phyloP scores from a whole-genome alignment of 2,113 vertebrate species.

The Haemorhous mexicanus region DNA sequence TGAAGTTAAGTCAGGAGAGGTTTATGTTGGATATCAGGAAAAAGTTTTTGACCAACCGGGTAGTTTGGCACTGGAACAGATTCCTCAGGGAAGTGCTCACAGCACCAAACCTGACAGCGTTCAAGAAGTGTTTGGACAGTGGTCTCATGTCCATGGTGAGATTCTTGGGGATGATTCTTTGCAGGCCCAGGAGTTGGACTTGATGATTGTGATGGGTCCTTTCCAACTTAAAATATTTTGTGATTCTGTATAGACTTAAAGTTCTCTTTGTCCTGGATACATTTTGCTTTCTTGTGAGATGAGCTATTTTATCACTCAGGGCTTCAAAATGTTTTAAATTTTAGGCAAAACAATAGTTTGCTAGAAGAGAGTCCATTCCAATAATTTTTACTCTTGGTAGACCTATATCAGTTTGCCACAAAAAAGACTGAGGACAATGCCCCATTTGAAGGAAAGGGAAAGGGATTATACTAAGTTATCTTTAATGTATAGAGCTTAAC shows the following conservation, averaged over 20 bases:
- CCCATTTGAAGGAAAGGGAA: not conserved
- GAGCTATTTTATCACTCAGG: not conserved
- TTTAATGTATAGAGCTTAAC: not conserved
- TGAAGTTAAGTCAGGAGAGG: not conserved
- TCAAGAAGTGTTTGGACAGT: not conserved
- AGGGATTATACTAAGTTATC: not conserved
- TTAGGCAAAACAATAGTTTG: not conserved
- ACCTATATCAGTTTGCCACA: not conserved
- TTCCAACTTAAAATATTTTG: not conserved
- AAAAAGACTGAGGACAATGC: not conserved
- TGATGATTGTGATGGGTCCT: accelerated
- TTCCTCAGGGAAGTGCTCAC: not conserved
- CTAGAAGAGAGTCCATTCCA: not conserved
- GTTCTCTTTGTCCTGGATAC: not conserved
- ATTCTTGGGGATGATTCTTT: not conserved
- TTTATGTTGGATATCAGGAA: not conserved
- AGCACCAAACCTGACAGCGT: not conserved
- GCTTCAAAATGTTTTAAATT: not conserved
- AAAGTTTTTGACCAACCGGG: not conserved
- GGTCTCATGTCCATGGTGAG: not conserved
- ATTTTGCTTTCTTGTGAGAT: not conserved
- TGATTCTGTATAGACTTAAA: not conserved
- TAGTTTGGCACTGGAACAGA: not conserved
- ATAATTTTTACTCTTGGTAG: not conserved
- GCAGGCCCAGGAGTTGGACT: not conserved